Evolutionary conservation across 1,140 invertebrate genomes (phyloP), one percentile per base, ranked within the genome.

Genomic region (Pararge aegeria): DNA sequence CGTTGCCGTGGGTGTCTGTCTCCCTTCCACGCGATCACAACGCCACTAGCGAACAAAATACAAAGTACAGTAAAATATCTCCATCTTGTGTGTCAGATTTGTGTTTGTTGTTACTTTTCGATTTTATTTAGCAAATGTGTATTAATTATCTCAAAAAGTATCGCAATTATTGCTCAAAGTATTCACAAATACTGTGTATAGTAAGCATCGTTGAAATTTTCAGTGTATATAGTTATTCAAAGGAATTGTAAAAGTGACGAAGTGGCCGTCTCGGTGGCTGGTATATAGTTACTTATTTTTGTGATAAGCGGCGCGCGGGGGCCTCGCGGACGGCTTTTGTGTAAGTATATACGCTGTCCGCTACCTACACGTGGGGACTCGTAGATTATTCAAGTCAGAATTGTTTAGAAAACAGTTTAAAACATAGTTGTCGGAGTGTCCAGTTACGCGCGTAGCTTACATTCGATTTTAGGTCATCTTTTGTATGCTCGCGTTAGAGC

Each of bases 281-380:
- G 84, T 84, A 84, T 90, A 89, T 89, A 90, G 83, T 89, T 90
- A 89, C 86, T 88, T 90, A 89, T 89, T 90, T 90, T 83, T 89
- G 89, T 89, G 89, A 90, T 90, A 90, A 90, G 82, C 86, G 83
- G 77, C 72, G 80, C 78, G 87, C 82, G 82, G 81, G 82, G 83
- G 74, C 79, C 76, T 81, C 66, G 77, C 83, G 83, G 73, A 80
- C 81, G 68, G 75, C 77, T 87, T 87, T 86, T 80, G 75, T 81
- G 81, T 87, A 80, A 85, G 87, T 86, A 86, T 83, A 82, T 75
- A 77, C 50, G 61, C 37, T 56, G 56, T 78, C 55, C 64, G 69
- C 64, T 73, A 66, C 40, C 48, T 63, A 72, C 72, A 73, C 66
- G 59, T 75, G 61, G 61, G 49, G 60, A 63, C 66, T 67, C 67